Evolutionary conservation across 2,113 vertebrate species (phyloP).

Genomic region (Otolemur garnettii): DNA sequence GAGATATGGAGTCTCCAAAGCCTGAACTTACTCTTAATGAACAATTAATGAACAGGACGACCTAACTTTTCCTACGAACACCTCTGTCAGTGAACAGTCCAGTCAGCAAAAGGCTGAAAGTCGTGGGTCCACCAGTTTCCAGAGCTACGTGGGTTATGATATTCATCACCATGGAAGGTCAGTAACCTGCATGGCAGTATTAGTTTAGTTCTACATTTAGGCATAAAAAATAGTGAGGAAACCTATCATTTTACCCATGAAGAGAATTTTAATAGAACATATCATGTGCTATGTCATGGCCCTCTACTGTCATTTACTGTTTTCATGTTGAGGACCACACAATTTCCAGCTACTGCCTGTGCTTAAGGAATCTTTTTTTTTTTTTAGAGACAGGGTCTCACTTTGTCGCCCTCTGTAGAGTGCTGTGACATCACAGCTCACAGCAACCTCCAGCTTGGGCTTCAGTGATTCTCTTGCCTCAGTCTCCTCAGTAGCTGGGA

Average conservation of each 20-base stretch:
- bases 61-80: conserved; percentile 69
- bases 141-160: neutral
- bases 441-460: too few relatives aligned
- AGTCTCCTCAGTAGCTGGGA: too few relatives aligned
- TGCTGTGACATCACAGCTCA: too few relatives aligned
- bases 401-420: too few relatives aligned
- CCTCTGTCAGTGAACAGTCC: conserved; percentile 56
- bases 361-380: neutral
- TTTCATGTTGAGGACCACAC: neutral
- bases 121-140: neutral
- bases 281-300: too few relatives aligned
- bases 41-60: conserved; percentile 69
- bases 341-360: neutral
- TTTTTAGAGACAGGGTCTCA: too few relatives aligned
- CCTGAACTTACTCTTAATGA: conserved; percentile 70
- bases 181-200: neutral
- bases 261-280: neutral
- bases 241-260: neutral
- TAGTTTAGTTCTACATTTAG: neutral
- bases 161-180: neutral
- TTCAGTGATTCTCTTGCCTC: too few relatives aligned
- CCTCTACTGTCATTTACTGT: neutral
- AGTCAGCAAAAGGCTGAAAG: conserved; percentile 37
- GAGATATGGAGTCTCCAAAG: conserved; percentile 2
- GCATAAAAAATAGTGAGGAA: neutral